Evolutionary conservation across 1,140 invertebrate genomes (phyloP).

Genomic region (Odontomachus brunneus): DNA sequence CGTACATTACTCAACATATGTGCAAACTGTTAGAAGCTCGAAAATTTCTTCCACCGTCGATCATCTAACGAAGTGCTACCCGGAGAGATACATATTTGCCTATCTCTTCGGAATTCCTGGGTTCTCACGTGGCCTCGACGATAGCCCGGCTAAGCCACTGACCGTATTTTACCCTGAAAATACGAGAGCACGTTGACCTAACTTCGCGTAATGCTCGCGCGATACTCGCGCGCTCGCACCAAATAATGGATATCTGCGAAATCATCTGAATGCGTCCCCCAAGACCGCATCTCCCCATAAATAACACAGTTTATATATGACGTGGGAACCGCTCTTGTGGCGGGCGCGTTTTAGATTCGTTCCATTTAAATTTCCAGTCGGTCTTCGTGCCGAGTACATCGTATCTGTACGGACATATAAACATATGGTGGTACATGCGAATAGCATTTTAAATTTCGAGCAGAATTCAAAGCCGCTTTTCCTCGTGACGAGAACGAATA

Average conservation of each 20-base stretch:
- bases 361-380: constrained; percentile 23
- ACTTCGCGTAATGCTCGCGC: constrained; percentile 4
- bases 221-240: neutral
- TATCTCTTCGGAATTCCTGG: neutral
- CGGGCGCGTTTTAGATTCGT: constrained; percentile 28
- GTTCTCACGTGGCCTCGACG: neutral
- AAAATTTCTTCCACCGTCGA: neutral
- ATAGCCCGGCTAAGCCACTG: neutral
- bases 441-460: neutral
- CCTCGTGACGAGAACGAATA: neutral
- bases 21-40: neutral
- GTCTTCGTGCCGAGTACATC: no score
- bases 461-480: neutral
- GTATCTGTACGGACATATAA: constrained; percentile 7
- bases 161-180: constrained; percentile 34
- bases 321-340: constrained; percentile 13
- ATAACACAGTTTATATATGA: constrained; percentile 39
- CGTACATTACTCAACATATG: no score
- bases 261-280: constrained; percentile 12
- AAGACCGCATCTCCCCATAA: neutral
- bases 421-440: neutral
- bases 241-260: constrained; percentile 54
- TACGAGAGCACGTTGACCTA: constrained; percentile 37
- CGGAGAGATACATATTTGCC: neutral
- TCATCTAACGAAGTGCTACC: neutral